Conservation (phyloP, 2,797 vertebrate genomes). For the Pipistrellus pipistrellus region DNA sequence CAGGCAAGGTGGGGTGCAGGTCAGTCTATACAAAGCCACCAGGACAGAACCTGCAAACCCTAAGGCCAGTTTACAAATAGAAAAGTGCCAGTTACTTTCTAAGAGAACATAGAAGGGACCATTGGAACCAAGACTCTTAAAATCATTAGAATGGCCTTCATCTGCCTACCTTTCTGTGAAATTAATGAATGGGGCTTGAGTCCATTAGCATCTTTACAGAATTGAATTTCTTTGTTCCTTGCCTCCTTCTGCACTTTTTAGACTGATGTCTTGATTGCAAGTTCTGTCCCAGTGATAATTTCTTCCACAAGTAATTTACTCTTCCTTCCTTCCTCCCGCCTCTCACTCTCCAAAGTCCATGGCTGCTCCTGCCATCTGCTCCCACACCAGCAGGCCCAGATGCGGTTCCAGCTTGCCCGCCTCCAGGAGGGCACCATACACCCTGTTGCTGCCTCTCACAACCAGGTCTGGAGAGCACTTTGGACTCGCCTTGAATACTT, state of each 20-base stretch:
- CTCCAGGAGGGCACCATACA: accelerated
- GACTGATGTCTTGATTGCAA: not conserved
- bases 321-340: not conserved
- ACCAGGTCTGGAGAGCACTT: not conserved
- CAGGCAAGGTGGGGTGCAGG: not conserved
- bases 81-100: not conserved
- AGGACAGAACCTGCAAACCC: not conserved
- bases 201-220: not conserved
- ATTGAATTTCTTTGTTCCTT: not conserved
- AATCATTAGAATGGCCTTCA: not conserved
- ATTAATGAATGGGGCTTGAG: no score
- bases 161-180: not conserved
- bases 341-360: not conserved
- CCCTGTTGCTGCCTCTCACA: accelerated
- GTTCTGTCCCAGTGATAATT: not conserved
- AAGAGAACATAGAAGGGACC: not conserved
- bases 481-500: not conserved
- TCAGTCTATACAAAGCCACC: not conserved
- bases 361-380: not conserved
- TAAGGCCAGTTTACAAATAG: not conserved
- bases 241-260: not conserved
- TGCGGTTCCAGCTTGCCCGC: accelerated
- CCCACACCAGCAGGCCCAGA: accelerated
- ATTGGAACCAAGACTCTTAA: accelerated
- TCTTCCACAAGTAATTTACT: not conserved